Evolutionary conservation across 1,140 invertebrate genomes (phyloP).

Genomic region (Archegozetes longisetosus): DNA sequence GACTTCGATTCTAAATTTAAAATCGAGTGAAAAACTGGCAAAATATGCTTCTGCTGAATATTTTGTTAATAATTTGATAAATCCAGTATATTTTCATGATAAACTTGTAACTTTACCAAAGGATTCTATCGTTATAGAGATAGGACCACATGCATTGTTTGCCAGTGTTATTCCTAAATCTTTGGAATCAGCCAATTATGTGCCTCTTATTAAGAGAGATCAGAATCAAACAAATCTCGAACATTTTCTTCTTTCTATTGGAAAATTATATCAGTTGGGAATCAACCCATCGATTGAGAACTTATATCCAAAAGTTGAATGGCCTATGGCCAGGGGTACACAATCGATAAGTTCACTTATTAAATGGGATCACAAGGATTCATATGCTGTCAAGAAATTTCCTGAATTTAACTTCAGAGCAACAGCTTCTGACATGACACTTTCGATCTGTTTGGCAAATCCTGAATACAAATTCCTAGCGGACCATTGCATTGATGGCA

Average conservation of each 20-base stretch:
- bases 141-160: constrained; percentile 66
- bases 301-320: constrained; percentile 26
- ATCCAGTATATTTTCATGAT: constrained; percentile 70
- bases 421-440: constrained; percentile 10
- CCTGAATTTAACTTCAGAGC: constrained; percentile 1
- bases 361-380: constrained; percentile 35
- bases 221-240: constrained; percentile 4
- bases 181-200: constrained; percentile 36
- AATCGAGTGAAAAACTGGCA: too few relatives aligned
- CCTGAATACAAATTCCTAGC: constrained; percentile 30
- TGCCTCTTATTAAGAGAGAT: constrained; percentile 49
- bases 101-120: constrained; percentile 50
- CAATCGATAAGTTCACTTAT: constrained; percentile 34
- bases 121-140: constrained; percentile 59
- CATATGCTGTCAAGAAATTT: constrained; percentile 15
- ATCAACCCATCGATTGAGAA: constrained; percentile 29
- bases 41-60: constrained; percentile 35
- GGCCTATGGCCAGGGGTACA: constrained; percentile 33
- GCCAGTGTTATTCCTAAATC: constrained; percentile 7
- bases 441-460: constrained; percentile 16
- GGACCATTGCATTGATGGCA: constrained; percentile 38
- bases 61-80: constrained; percentile 38
- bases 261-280: constrained; percentile 34
- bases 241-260: constrained; percentile 15
- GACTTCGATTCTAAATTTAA: too few relatives aligned